A percentile compares a stretch with the other conserved stretches of the same genome.
phyloP scores from a whole-genome alignment of 2,797 vertebrate genomes.

The Spinibarbus caldwelli region DNA sequence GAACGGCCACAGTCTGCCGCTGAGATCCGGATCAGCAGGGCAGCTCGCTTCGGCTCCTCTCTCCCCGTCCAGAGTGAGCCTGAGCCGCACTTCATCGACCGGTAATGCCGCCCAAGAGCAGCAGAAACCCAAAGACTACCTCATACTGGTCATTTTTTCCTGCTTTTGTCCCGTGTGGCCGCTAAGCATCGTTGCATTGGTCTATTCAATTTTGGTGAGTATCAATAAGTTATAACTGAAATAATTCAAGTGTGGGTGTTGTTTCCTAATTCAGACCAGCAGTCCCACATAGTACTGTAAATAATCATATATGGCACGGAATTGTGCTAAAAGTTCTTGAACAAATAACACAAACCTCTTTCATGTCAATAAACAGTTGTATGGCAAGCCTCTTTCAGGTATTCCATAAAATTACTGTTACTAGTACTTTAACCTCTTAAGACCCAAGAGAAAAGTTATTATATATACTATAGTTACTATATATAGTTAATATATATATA shows the following conservation, averaged over 20 bases:
- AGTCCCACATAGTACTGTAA: not conserved
- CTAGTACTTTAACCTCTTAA: too few species aligned
- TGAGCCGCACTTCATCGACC: slow-evolving; percentile 83
- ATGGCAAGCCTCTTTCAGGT: not conserved
- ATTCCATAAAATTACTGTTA: not conserved
- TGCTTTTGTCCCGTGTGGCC: slow-evolving; percentile 97
- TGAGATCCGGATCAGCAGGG: slow-evolving; percentile 78
- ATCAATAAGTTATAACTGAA: not conserved
- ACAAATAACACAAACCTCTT: not conserved
- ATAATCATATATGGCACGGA: not conserved
- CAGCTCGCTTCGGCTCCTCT: slow-evolving; percentile 75
- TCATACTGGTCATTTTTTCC: slow-evolving; percentile 90
- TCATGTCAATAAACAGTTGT: not conserved
- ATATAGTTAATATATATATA: too few species aligned
- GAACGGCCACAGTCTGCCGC: slow-evolving; percentile 82
- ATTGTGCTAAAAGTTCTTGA: not conserved
- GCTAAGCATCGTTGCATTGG: slow-evolving; percentile 91
- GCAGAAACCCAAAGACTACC: slow-evolving; percentile 84
- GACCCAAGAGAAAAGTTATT: too few species aligned
- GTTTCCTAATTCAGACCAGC: not conserved
- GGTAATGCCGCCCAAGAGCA: slow-evolving; percentile 79
- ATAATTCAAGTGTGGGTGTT: not conserved
- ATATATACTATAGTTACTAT: too few species aligned
- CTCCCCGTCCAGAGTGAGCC: slow-evolving; percentile 82
- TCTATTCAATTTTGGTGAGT: slow-evolving; percentile 96